Conservation (phyloP, 1,140 invertebrate genomes). For the Saccostrea cuccullata region DNA sequence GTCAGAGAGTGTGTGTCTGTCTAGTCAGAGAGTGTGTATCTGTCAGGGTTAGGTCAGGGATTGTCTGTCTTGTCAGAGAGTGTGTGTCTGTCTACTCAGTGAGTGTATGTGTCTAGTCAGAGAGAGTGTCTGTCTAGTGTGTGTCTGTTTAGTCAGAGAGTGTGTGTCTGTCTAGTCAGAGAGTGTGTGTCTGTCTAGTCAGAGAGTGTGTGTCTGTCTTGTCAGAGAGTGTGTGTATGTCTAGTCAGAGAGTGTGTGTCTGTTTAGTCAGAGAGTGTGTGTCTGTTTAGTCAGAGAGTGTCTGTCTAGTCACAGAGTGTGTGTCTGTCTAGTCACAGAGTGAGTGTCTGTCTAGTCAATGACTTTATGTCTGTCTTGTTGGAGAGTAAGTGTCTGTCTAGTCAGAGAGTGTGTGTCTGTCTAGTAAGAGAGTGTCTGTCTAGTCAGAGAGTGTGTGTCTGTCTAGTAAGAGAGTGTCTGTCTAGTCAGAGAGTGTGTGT, state of each 20-base stretch:
- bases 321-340: neutral
- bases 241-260: conserved; percentile 21
- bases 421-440: neutral
- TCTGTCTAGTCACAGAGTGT: no score
- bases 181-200: neutral
- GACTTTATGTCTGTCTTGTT: no score
- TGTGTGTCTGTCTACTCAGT: conserved; percentile 63
- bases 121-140: neutral
- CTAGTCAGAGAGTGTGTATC: neutral
- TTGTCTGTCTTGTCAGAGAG: neutral
- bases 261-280: no score
- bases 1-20: neutral
- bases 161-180: neutral
- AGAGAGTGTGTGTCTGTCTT: neutral
- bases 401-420: no score
- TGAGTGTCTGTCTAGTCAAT: no score
- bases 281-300: no score
- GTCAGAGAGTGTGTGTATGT: neutral
- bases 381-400: no score
- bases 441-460: neutral
- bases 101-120: conserved; percentile 58
- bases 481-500: neutral
- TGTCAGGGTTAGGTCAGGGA: no score
- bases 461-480: conserved; percentile 71
- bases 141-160: neutral